phyloP scores from a whole-genome alignment of 1,140 invertebrate genomes.

The Xylocopa sonorina region DNA sequence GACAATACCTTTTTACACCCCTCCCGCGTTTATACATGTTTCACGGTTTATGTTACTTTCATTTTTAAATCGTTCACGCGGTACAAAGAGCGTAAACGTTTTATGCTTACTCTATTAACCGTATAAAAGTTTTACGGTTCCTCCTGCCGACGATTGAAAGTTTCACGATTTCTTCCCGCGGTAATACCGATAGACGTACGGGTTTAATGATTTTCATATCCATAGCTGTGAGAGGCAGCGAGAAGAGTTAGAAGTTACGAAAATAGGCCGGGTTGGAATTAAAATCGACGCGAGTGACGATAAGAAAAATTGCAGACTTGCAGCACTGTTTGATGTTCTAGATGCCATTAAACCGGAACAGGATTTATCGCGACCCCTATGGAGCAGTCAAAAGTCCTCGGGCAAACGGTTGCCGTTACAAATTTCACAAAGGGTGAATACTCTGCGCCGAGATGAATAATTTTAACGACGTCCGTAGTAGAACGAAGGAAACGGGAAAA shows the following conservation, averaged over 20 bases:
- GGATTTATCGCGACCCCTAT: conserved; percentile 30
- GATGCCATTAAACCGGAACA: conserved; percentile 22
- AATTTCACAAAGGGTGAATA: not conserved
- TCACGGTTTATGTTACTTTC: no score
- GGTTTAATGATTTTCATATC: conserved; percentile 1
- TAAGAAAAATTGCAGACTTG: conserved; percentile 42
- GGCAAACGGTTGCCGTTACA: not conserved
- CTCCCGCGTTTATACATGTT: not conserved
- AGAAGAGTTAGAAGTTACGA: not conserved
- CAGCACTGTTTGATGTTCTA: conserved; percentile 42
- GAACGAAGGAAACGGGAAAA: not conserved
- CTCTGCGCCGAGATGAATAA: not conserved
- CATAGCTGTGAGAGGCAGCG: not conserved
- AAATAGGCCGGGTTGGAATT: conserved; percentile 17
- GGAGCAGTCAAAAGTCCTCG: conserved; percentile 15
- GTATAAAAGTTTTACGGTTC: not conserved
- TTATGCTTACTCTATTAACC: not conserved
- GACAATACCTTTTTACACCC: not conserved
- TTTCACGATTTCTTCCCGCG: not conserved
- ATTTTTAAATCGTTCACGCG: no score
- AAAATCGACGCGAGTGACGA: conserved; percentile 15
- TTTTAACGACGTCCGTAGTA: not conserved
- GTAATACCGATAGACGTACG: not conserved
- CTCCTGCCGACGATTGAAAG: not conserved
- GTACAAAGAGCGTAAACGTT: no score